Percentiles rank a stretch among this genome's conserved stretches.
These are phyloP conservation scores for Channa argus DNA, from an alignment of 2,113 vertebrate species.

Conservation along the genomic window DNA sequence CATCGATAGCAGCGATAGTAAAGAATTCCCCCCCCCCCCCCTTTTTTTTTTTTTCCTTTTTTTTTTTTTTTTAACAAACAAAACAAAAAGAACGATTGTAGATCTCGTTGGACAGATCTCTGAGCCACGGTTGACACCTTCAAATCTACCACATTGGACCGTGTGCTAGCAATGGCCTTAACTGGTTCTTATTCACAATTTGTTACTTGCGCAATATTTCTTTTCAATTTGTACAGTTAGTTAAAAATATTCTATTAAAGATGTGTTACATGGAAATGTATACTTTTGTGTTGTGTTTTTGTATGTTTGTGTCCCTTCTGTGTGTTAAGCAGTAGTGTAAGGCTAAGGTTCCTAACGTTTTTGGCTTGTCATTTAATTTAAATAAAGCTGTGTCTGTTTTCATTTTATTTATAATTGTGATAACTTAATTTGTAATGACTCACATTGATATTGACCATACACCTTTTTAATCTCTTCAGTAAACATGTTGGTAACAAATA, in stretches of 20 bases:
- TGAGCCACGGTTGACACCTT: constrained; percentile 78
- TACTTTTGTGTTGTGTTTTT: constrained; percentile 1
- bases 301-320: background rate
- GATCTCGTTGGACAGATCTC: constrained; percentile 66
- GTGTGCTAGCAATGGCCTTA: constrained; percentile 93
- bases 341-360: background rate
- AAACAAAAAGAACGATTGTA: constrained; percentile 72
- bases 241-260: constrained; percentile 99
- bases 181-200: constrained; percentile 86
- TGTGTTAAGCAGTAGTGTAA: background rate
- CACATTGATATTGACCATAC: no score
- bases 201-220: constrained; percentile 92
- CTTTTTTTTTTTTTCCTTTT: constrained; percentile 42
- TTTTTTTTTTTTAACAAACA: constrained; percentile 29
- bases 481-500: no score
- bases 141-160: constrained; percentile 83
- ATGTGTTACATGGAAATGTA: constrained; percentile 87
- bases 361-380: background rate
- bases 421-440: no score
- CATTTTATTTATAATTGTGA: no score
- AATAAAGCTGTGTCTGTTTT: background rate
- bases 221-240: constrained; percentile 97
- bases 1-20: constrained; percentile 14
- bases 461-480: no score
- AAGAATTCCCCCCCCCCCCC: constrained; percentile 21